A percentile compares a stretch with the other conserved stretches of the same genome.
phyloP scores from a whole-genome alignment of 2,113 vertebrate genomes.

The Mandrillus leucophaeus region DNA sequence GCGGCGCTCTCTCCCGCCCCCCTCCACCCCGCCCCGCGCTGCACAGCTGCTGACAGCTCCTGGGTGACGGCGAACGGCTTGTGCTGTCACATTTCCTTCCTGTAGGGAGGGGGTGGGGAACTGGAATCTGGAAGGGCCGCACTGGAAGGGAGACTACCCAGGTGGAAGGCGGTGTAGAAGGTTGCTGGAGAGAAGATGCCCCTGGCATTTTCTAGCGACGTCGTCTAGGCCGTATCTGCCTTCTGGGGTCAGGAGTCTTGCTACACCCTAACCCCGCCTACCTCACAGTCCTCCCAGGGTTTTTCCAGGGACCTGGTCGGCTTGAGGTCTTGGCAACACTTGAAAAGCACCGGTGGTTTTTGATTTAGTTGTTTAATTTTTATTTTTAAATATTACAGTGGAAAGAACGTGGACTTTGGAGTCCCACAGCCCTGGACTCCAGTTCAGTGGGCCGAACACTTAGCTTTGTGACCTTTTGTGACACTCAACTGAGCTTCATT shows the following conservation, averaged over 20 bases:
- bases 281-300: background rate
- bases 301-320: background rate
- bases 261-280: background rate
- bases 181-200: background rate
- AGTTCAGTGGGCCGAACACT: background rate
- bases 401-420: background rate
- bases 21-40: background rate
- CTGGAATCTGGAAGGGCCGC: too few species aligned
- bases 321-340: background rate
- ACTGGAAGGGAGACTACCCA: background rate
- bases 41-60: slow-evolving; percentile 60
- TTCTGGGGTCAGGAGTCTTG: background rate
- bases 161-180: background rate
- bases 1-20: background rate
- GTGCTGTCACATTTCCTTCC: background rate
- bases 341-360: background rate
- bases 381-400: background rate
- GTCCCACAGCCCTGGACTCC: background rate
- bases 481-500: background rate
- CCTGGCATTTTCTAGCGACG: background rate
- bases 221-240: background rate
- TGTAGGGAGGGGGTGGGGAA: background rate
- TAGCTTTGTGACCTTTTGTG: background rate
- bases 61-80: background rate
- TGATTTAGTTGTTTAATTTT: background rate